These are phyloP conservation scores for Myrmecophaga tridactyla DNA, from an alignment of 2,113 vertebrate genomes.

Conservation along the genomic window DNA sequence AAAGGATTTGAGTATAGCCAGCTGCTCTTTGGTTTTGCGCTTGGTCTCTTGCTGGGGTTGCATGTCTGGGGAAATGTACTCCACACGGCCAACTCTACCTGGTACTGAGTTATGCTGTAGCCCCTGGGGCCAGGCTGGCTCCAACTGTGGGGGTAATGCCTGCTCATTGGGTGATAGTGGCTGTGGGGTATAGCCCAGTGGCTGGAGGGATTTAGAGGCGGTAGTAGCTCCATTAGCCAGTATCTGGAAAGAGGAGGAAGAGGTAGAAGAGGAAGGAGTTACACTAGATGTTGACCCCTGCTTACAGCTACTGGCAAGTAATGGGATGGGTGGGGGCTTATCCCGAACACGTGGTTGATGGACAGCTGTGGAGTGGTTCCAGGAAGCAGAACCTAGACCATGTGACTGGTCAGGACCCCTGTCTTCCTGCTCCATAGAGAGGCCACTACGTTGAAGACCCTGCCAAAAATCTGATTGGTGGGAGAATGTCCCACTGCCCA, in stretches of 20 bases:
- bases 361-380: constrained; percentile 56
- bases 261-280: constrained; percentile 71
- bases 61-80: constrained; percentile 58
- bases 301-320: constrained; percentile 67
- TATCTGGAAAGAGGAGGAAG: constrained; percentile 78
- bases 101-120: constrained; percentile 59
- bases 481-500: constrained; percentile 55
- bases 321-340: constrained; percentile 46
- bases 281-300: constrained; percentile 72
- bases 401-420: constrained; percentile 23
- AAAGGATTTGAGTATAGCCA: constrained; percentile 91
- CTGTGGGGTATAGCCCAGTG: constrained; percentile 60
- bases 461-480: constrained; percentile 69
- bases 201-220: constrained; percentile 58
- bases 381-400: constrained; percentile 42
- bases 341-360: constrained; percentile 12
- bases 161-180: constrained; percentile 63
- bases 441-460: constrained; percentile 55
- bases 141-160: constrained; percentile 54
- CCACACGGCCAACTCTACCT: constrained; percentile 44
- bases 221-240: constrained; percentile 80
- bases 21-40: constrained; percentile 92
- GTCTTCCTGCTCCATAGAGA: constrained; percentile 52
- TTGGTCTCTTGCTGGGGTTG: constrained; percentile 84
- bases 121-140: constrained; percentile 61